Evolutionary conservation across 2,113 vertebrate species (phyloP).

Genomic region (Acanthisitta chloris): DNA sequence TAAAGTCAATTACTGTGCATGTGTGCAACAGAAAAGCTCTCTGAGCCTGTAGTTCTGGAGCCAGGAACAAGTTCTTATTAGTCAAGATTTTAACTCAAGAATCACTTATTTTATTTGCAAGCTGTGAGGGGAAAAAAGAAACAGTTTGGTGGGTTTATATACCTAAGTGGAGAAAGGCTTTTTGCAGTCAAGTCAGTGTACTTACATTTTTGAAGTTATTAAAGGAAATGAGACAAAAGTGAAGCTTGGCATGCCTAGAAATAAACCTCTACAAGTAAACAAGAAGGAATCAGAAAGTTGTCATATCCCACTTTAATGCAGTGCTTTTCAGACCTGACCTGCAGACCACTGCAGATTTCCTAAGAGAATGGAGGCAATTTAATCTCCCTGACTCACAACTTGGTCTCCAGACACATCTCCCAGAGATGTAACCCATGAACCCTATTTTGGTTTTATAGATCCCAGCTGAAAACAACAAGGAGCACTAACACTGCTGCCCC

Average conservation of each 20-base stretch:
- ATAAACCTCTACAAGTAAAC: not conserved
- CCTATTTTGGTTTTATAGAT: not conserved
- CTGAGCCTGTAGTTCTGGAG: not conserved
- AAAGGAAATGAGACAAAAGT: not conserved
- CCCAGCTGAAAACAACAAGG: not conserved
- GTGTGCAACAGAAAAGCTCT: not conserved
- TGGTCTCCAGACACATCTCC: not conserved
- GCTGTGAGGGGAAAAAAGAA: not conserved
- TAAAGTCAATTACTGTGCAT: not conserved
- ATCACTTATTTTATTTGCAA: not conserved
- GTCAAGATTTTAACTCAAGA: not conserved
- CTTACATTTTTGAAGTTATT: not conserved
- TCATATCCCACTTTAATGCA: not conserved
- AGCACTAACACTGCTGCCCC: not conserved
- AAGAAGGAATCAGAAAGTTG: accelerated
- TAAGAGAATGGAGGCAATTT: not conserved
- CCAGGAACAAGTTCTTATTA: not conserved
- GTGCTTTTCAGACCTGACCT: not conserved
- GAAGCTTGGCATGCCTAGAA: not conserved
- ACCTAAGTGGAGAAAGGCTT: not conserved
- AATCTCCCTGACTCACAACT: not conserved
- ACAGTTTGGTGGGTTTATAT: not conserved
- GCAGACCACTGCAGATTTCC: not conserved
- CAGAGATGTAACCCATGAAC: not conserved
- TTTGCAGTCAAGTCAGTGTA: not conserved